Conservation (phyloP, 2,888 invertebrate genomes). For the Athetis lepigone region DNA sequence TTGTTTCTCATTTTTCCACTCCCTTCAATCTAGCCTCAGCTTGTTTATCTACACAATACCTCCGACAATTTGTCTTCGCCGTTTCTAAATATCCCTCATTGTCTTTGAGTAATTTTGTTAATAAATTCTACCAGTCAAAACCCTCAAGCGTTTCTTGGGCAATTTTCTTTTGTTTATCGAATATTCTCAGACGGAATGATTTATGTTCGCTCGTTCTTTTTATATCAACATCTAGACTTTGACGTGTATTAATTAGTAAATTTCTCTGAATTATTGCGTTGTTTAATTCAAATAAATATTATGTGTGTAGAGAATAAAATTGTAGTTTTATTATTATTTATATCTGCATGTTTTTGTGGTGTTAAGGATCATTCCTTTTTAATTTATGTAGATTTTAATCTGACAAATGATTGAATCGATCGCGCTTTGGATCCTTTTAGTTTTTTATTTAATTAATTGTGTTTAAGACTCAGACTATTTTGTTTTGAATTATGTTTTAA, state of each 20-base stretch:
- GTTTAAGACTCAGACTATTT: conserved; percentile 24
- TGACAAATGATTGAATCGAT: conserved; percentile 62
- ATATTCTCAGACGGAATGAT: conserved; percentile 75
- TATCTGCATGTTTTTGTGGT: conserved; percentile 46
- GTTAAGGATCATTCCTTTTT: conserved; percentile 41
- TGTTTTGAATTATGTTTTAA: neutral
- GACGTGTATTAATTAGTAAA: conserved; percentile 73
- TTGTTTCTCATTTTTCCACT: conserved; percentile 73
- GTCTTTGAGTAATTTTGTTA: conserved; percentile 88
- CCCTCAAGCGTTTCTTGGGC: conserved; percentile 75
- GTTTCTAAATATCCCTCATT: conserved; percentile 86
- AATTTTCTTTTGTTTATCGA: conserved; percentile 82
- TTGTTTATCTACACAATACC: conserved; percentile 84
- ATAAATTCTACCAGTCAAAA: conserved; percentile 86
- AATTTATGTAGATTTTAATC: conserved; percentile 63
- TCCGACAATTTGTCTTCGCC: conserved; percentile 84
- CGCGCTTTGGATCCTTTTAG: conserved; percentile 35
- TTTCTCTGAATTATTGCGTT: conserved; percentile 63
- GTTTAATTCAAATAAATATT: conserved; percentile 59
- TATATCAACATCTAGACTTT: conserved; percentile 68
- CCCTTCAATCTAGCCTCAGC: conserved; percentile 71
- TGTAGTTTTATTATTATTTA: conserved; percentile 43
- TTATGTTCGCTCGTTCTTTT: conserved; percentile 73
- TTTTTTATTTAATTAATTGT: conserved; percentile 23
- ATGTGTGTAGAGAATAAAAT: conserved; percentile 48